Conservation (phyloP, 2,888 invertebrate species). For the Drosophila mayaguana region DNA sequence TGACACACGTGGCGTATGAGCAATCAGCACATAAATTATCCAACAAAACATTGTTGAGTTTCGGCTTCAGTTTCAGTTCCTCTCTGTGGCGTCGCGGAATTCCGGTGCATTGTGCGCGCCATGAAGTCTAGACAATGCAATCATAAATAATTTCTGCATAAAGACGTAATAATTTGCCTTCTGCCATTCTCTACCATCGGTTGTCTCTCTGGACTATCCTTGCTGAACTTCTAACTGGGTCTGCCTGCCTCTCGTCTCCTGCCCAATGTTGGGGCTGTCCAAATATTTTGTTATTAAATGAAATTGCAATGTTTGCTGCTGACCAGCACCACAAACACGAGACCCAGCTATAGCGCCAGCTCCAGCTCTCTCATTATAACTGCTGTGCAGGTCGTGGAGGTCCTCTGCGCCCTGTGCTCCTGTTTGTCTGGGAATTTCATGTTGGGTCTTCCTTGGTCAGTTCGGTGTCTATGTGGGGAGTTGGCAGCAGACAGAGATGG, state of each 20-base stretch:
- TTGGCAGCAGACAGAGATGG: background rate
- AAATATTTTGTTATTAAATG: slow-evolving; percentile 79
- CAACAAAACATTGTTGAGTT: slow-evolving; percentile 48
- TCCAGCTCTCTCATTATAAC: slow-evolving; percentile 58
- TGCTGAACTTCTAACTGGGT: slow-evolving; percentile 30
- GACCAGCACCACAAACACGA: slow-evolving; percentile 55
- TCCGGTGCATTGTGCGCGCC: slow-evolving; percentile 75
- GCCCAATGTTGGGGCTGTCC: slow-evolving; percentile 35
- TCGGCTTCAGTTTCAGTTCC: slow-evolving; percentile 12
- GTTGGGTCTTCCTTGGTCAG: slow-evolving; percentile 46
- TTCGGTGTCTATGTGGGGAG: background rate
- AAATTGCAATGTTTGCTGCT: slow-evolving; percentile 76
- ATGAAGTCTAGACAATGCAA: slow-evolving; percentile 76
- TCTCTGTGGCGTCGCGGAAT: slow-evolving; percentile 61
- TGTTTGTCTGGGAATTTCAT: slow-evolving; percentile 74
- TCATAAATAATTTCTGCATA: slow-evolving; percentile 79
- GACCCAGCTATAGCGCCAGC: slow-evolving; percentile 1
- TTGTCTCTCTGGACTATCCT: background rate
- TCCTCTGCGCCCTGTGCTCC: slow-evolving; percentile 12
- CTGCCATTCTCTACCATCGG: background rate
- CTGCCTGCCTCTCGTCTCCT: slow-evolving; percentile 2
- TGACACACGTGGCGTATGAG: slow-evolving; percentile 68
- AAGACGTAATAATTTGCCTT: slow-evolving; percentile 73
- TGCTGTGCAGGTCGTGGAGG: slow-evolving; percentile 27
- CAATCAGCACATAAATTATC: slow-evolving; percentile 69